Base-by-base conservation (phyloP, 2,797 vertebrate species). In the Sebastes dallii region DNA sequence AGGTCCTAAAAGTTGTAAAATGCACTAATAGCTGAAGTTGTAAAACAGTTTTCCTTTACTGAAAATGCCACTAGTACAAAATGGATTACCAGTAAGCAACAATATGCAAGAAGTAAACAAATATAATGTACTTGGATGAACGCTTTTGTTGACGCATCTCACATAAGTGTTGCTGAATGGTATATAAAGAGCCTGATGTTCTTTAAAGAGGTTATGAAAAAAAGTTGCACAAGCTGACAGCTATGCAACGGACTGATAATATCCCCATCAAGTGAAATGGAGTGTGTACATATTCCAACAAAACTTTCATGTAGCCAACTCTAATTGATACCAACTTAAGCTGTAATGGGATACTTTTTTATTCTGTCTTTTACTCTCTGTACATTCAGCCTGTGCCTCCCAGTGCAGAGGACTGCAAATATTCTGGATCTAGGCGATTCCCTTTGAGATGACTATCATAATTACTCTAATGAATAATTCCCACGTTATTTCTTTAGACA, bases 401-500 rank as follows among this genome's bases (percentile, higher is more conserved):
- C 42, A 11, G 9, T 34, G 42, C 22, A 60, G 52, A 62, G 14
- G 59, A 72, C 66, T 68, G 77, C 24, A 70, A 39, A 65, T 64
- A 64, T 46, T 75, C 46, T 8, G 39, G 77, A 78, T 80, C 50
- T 62, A 34, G 42, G 61, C 24, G 18, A 77, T 50, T 86, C 75
- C 82, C 86, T 81, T 69, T 75, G 83, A 92, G 84, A 89, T 29
- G 78, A 72, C 69, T 27, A 30, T 77, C 72, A 61, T 86, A 88
- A 92, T 91, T 86, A 91, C 71, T 61, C 75, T 79, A 68, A 85
- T 87, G 77, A 92, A 86, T 90, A 88, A 92, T 86, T 90, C 75
- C 81, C 81, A 77, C 5, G 60, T 72, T 72, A 68, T 77, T 88
- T 77, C 78, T 86, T 73, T 66, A 50, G 80, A 87, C 70, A 80